These are phyloP conservation scores for Megamerina dolium DNA, from an alignment of 2,888 invertebrate genomes.

Conservation along the genomic window DNA sequence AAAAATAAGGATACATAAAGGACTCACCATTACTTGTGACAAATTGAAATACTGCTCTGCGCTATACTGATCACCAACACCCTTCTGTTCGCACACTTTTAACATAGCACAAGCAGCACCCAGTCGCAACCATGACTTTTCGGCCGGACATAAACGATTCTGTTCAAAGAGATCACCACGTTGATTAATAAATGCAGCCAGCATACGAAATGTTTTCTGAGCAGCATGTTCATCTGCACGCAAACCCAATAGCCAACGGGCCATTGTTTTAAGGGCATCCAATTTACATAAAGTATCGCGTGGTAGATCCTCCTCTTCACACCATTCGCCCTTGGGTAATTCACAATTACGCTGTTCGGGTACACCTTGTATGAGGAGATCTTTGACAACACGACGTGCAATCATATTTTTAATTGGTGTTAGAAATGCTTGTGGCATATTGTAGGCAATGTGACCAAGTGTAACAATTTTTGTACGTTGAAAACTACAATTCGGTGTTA, in stretches of 20 bases:
- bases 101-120: slow-evolving; percentile 94
- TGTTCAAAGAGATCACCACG: slow-evolving; percentile 79
- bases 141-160: slow-evolving; percentile 70
- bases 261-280: slow-evolving; percentile 93
- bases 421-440: slow-evolving; percentile 84
- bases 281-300: slow-evolving; percentile 89
- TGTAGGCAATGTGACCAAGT: slow-evolving; percentile 89
- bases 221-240: slow-evolving; percentile 83
- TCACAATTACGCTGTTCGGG: slow-evolving; percentile 52
- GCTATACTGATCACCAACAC: slow-evolving; percentile 90
- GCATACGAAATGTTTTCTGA: slow-evolving; percentile 89
- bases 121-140: slow-evolving; percentile 88
- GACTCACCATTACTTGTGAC: slow-evolving; percentile 79
- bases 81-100: slow-evolving; percentile 94
- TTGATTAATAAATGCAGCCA: slow-evolving; percentile 88
- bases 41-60: slow-evolving; percentile 93
- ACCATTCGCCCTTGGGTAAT: slow-evolving; percentile 58
- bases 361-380: slow-evolving; percentile 78
- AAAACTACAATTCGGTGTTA: slow-evolving; percentile 68
- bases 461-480: slow-evolving; percentile 93
- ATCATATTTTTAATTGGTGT: slow-evolving; percentile 91
- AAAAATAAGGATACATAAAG: not conserved
- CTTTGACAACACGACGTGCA: slow-evolving; percentile 92
- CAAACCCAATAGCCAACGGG: slow-evolving; percentile 88
- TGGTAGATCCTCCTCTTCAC: slow-evolving; percentile 77